phyloP scores from a whole-genome alignment of 2,888 invertebrate genomes.

The Cheilosia variabilis region DNA sequence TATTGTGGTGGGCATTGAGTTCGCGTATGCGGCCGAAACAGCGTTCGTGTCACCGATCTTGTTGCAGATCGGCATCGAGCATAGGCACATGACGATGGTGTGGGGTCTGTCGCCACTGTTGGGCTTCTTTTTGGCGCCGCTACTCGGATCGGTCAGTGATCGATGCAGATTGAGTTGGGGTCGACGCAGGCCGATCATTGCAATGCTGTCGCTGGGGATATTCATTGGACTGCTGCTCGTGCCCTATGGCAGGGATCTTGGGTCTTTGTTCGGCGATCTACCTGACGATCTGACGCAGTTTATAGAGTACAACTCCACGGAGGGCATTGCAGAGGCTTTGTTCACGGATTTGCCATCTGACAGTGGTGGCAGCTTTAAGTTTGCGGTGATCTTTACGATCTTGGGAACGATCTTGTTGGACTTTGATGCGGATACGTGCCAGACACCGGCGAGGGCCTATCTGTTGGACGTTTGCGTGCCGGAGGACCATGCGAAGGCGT shows the following conservation, averaged over 20 bases:
- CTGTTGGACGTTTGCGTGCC: constrained; percentile 86
- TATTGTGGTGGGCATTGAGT: constrained; percentile 86
- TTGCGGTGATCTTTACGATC: constrained; percentile 85
- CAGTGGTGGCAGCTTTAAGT: constrained; percentile 78
- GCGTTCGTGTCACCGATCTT: constrained; percentile 88
- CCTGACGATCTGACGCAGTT: constrained; percentile 73
- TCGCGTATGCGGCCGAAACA: constrained; percentile 88
- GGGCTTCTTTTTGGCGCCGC: constrained; percentile 83
- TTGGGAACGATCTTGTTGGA: constrained; percentile 87
- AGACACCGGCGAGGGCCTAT: constrained; percentile 87
- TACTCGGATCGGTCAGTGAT: constrained; percentile 86
- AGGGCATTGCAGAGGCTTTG: constrained; percentile 77
- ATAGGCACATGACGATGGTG: constrained; percentile 86
- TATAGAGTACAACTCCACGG: constrained; percentile 73
- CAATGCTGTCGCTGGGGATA: constrained; percentile 86
- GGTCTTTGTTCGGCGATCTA: constrained; percentile 84
- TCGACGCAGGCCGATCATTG: constrained; percentile 86
- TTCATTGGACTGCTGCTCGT: constrained; percentile 86
- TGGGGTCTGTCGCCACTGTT: constrained; percentile 83
- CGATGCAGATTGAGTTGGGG: constrained; percentile 85
- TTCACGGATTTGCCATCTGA: constrained; percentile 44
- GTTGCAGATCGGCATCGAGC: constrained; percentile 86
- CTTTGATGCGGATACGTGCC: constrained; percentile 87
- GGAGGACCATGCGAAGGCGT: constrained; percentile 86
- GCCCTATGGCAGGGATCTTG: constrained; percentile 86